Base-by-base conservation (phyloP, 2,888 invertebrate species). In the Agelastica alni region DNA sequence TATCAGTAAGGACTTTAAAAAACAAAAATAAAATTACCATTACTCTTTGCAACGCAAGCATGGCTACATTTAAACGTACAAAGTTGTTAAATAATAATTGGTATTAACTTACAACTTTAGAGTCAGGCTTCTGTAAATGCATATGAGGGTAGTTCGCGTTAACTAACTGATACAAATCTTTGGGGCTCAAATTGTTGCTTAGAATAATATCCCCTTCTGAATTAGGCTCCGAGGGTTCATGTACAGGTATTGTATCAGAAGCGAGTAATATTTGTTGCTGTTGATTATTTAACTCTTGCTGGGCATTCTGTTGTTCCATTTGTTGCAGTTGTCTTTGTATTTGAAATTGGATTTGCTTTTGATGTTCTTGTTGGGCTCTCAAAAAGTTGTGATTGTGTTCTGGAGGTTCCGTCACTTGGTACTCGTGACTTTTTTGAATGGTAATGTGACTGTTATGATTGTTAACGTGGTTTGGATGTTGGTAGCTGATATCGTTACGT, bases 401-500 rank as follows among this genome's bases (percentile, higher is more conserved):
- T 47, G 74, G 73, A 10, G 79, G 76, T 68, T 84, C 82, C 1
- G 80, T 80, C 3, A 83, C 83, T 74, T 82, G 80, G 60, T 82
- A 82, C 18, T 80, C 77, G 49, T 76, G 73, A 2, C 60, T 36
- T n/a, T 63, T 55, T 45, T 66, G 51, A 6, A 54, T 32, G 2
- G 36, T 44, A 10, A 60, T 20, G 14, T 56, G 51, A n/a, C 49
- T 13, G 0, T 30, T n/a, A 43, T 57, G 57, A 4, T 39, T 30
- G 18, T 46, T 51, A 16, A 39, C 43, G 6, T 39, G 39, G 10
- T 56, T 54, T 28, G 49, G 51, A 18, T 59, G 58, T 13, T 51
- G 60, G 14, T 43, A 47, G 3, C 45, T 44, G 7, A 52, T 41
- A 4, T 61, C 56, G 28, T 61, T 54, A 10, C 62, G 59, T 10